Evolutionary conservation across 2,113 vertebrate genomes (phyloP), one percentile per base, ranked within the genome.

Genomic region (Reinhardtius hippoglossoides): DNA sequence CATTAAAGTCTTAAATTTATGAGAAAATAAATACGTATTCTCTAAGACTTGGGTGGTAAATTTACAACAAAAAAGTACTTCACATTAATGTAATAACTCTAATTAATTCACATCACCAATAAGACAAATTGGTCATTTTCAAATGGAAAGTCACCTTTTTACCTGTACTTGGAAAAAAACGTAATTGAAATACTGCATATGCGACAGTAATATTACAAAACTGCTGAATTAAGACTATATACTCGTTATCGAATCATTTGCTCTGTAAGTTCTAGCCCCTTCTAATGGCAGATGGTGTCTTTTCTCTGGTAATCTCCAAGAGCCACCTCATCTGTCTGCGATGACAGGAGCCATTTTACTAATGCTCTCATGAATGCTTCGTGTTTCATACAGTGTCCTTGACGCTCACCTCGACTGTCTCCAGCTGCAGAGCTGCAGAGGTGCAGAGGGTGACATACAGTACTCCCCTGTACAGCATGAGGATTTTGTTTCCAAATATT

Each of bases 321-420:
- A 85, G 78, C 65, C 74, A 72, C 78, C 80, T 90, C 89, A 87
- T 88, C 78, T 62, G 75, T 91, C 91, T 85, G 68, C 72, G 12
- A 87, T 85, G 88, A 88, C 81, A 87, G 83, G 72, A 91, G 80
- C 78, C 73, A 88, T 90, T 92, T 86, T 68, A 77, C 75, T 90
- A 87, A 86, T 84, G 81, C 75, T 85, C 86, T 84, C 76, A 78
- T 81, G 83, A 87, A 75, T 70, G 81, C 83, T 85, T 89, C 52
- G 21, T 77, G 68, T 85, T 82, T 87, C 83, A 83, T 67, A 69
- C 57, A 52, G 64, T 81, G 83, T 85, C 91, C 88, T 91, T 88
- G 70, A 69, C 14, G 26, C 48, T 87, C 67, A 82, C 83, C 89
- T 83, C 54, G 9, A 15, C 79, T 85, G 79, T 83, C 84, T 78